These are phyloP conservation scores for Heteronetta atricapilla DNA, from an alignment of 2,113 vertebrate genomes.

Conservation along the genomic window DNA sequence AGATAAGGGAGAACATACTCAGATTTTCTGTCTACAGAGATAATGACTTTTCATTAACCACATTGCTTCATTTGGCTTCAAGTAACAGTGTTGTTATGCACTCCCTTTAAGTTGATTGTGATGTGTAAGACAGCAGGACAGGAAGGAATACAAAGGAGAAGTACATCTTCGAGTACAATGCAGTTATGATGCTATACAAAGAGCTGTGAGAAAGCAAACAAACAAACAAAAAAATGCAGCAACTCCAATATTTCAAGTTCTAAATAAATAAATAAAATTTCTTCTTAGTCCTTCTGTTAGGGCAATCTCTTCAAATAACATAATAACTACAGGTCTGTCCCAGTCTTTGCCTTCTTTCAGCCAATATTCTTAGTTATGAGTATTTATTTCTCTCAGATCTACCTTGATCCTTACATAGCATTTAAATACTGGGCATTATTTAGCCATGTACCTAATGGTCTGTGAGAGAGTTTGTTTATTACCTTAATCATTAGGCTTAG, in stretches of 20 bases:
- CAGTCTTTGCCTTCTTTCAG: neutral
- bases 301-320: neutral
- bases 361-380: neutral
- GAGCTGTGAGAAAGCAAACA: neutral
- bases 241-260: neutral
- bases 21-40: neutral
- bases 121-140: neutral
- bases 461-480: neutral
- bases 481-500: neutral
- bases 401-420: neutral
- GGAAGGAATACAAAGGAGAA: neutral
- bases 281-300: neutral
- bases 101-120: neutral
- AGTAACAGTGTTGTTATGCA: neutral
- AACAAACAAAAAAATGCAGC: neutral
- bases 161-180: too few species aligned
- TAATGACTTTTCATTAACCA: neutral
- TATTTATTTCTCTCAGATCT: neutral
- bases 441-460: neutral
- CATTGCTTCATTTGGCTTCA: neutral
- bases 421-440: neutral
- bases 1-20: neutral
- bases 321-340: neutral
- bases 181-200: neutral
- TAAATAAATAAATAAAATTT: too few species aligned